Percentiles rank a stretch among this genome's conserved stretches.
Conservation (phyloP, 2,113 vertebrate species). For the Otus sunia region DNA sequence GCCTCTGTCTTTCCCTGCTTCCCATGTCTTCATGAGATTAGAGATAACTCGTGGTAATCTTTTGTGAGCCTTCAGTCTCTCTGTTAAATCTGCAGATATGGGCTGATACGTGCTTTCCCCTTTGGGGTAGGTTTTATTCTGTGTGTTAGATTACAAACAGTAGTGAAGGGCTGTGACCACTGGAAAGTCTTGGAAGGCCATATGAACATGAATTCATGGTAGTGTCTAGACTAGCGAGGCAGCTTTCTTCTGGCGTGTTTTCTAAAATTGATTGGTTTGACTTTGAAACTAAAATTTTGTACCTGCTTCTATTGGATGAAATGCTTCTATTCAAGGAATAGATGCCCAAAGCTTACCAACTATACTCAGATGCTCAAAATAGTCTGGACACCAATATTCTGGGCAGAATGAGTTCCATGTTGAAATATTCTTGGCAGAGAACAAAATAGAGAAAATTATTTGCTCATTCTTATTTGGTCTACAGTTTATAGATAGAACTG, state of each 20-base stretch:
- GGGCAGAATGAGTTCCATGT: not conserved
- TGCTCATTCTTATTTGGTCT: not conserved
- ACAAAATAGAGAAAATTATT: not conserved
- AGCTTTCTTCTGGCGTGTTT: not conserved
- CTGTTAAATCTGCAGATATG: not conserved
- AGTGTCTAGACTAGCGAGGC: not conserved
- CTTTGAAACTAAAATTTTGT: not conserved
- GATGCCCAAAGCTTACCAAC: not conserved
- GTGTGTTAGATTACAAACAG: not conserved
- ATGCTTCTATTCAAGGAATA: not conserved
- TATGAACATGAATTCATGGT: not conserved
- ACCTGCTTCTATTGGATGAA: not conserved
- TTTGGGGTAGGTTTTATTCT: not conserved
- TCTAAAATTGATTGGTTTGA: not conserved
- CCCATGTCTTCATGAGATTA: not conserved
- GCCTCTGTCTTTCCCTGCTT: not conserved
- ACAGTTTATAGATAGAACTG: not conserved
- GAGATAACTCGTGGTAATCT: not conserved
- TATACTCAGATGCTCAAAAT: not conserved
- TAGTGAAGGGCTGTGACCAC: not conserved
- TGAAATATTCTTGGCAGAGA: conserved; percentile 1
- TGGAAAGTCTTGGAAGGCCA: not conserved
- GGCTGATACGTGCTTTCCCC: not conserved
- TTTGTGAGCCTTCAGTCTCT: not conserved
- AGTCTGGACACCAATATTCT: not conserved